Evolutionary conservation across 2,113 vertebrate genomes (phyloP), one percentile per base, ranked within the genome.

Genomic region (Lipophrys pholis): DNA sequence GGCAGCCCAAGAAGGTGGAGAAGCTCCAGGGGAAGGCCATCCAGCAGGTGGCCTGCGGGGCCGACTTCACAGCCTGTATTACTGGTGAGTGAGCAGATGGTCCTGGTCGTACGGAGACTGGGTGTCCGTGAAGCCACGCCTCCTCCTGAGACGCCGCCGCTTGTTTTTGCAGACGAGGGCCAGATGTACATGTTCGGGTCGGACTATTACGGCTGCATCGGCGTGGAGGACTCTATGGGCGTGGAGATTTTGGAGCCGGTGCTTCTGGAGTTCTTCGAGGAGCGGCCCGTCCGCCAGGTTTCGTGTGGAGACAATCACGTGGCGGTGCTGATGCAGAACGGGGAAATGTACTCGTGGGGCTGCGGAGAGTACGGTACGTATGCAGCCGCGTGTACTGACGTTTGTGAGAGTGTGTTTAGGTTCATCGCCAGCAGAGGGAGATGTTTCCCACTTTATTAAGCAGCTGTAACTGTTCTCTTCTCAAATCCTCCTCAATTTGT

Each of bases 241-340:
- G 82, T 86, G 30, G 96, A 99, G 87, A 93, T 98, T 43, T 86
- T 99, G 69, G 96, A 97, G 71, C 98, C 98, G 0, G 87, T 96
- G 81, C 94, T 96, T 67, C 87, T 99, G 89, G 93, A 95, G 80
- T 97, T 98, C 89, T 99, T 99, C 74, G 92, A 94, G 62, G 95
- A 92, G 85, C 94, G 94, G 12, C 95, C 95, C 0, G 96, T 99
- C 54, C 93, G 93, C 54, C 97, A 97, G 88, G 96, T 98, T 58
- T 99, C 97, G 0, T 99, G 98, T 83, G 98, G 98, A 17, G 97
- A 99, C 91, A 97, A 98, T 84, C 98, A 99, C 0, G 97, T 99
- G 76, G 96, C 95, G 71, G 96, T 96, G 41, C 90, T 99, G 83
- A 97, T 96, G 46, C 95, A 96, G 61, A 93, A 77, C 61, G 94